Percentiles rank a stretch among this genome's conserved stretches.
Evolutionary conservation across 2,797 vertebrate genomes (phyloP).

Genomic region (Coregonus ussuriensis): DNA sequence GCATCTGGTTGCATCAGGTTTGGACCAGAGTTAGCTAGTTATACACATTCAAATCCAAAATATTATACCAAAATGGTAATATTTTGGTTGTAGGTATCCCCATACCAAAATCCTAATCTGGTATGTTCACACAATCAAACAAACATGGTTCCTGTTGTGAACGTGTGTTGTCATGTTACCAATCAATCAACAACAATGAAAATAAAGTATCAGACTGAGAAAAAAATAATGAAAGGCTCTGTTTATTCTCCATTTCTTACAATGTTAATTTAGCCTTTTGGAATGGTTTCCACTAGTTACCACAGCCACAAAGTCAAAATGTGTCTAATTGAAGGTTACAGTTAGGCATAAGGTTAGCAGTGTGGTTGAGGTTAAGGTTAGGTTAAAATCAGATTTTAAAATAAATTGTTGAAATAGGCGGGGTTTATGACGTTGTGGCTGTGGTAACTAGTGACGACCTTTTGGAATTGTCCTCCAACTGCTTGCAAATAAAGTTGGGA

Average conservation of each 20-base stretch:
- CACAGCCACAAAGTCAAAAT: no score
- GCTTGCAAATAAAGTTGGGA: no score
- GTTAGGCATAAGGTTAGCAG: no score
- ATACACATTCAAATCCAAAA: conserved; percentile 60
- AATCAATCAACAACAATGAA: conserved; percentile 85
- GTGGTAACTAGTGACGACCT: no score
- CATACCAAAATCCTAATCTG: conserved; percentile 59
- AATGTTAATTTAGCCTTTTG: background rate
- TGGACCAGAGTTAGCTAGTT: conserved; percentile 81
- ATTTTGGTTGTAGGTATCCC: conserved; percentile 62
- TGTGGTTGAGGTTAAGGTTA: no score
- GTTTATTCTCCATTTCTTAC: background rate
- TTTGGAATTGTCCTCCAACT: no score
- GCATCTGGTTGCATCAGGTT: conserved; percentile 69
- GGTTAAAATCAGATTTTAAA: no score
- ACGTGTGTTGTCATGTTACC: conserved; percentile 78
- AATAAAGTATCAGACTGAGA: conserved; percentile 93
- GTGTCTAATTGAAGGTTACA: no score
- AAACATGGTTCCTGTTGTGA: conserved; percentile 3
- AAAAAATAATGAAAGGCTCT: conserved; percentile 24
- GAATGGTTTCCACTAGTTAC: no score
- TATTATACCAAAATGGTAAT: conserved; percentile 58
- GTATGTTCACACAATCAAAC: conserved; percentile 34
- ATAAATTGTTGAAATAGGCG: no score
- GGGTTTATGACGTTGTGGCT: no score